These are phyloP conservation scores for Zaprionus bogoriensis DNA, from an alignment of 2,888 invertebrate genomes.

Conservation along the genomic window DNA sequence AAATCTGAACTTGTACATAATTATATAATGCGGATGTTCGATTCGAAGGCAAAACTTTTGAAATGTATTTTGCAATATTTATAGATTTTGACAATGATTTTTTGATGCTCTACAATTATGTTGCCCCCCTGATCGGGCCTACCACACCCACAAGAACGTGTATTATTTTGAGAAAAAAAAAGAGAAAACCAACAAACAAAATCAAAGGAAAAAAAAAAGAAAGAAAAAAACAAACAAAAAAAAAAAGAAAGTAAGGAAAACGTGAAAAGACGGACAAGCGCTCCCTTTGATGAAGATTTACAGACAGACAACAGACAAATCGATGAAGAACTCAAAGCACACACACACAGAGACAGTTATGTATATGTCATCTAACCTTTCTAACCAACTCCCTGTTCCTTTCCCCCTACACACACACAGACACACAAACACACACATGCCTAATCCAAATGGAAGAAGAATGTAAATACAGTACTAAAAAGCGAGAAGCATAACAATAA, in stretches of 20 bases:
- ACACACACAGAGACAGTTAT: background rate
- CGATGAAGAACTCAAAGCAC: slow-evolving; percentile 5
- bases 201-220: background rate
- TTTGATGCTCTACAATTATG: slow-evolving; percentile 18
- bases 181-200: background rate
- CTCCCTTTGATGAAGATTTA: slow-evolving; percentile 1
- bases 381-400: slow-evolving; percentile 2
- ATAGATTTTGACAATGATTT: slow-evolving; percentile 16
- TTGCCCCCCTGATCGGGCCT: too few species aligned
- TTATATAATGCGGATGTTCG: slow-evolving; percentile 6
- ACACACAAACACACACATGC: background rate
- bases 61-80: slow-evolving; percentile 3
- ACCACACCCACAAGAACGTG: slow-evolving; percentile 58
- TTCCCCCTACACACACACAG: background rate
- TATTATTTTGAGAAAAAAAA: slow-evolving; percentile 23
- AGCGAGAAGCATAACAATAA: slow-evolving; percentile 3
- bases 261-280: slow-evolving; percentile 9
- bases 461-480: slow-evolving; percentile 26
- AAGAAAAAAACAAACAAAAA: background rate
- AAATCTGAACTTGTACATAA: slow-evolving; percentile 37
- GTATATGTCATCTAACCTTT: background rate
- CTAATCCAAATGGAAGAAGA: background rate
- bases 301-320: slow-evolving; percentile 27
- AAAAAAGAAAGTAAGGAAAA: background rate
- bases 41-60: background rate